These are phyloP conservation scores for Heterodera carotae DNA, from an alignment of 1,140 invertebrate genomes.

Conservation along the genomic window DNA sequence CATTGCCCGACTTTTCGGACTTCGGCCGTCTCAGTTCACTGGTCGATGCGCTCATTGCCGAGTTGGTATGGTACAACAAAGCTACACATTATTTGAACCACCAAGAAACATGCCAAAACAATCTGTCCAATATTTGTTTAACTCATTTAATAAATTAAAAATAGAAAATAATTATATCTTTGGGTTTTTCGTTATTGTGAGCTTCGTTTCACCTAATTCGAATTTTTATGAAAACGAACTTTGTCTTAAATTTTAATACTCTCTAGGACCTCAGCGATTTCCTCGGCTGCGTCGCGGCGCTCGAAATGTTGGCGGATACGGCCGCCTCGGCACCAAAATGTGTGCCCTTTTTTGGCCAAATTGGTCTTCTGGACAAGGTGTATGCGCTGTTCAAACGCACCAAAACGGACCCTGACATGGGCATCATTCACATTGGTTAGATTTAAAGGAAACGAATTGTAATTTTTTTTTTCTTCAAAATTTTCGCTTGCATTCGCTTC, in stretches of 20 bases:
- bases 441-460: neutral
- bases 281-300: constrained; percentile 22
- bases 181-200: no score
- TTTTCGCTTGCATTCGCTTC: constrained; percentile 27
- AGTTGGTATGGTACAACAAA: neutral
- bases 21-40: neutral
- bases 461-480: neutral
- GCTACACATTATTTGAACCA: no score
- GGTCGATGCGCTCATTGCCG: constrained; percentile 8
- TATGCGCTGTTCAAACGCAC: constrained; percentile 17
- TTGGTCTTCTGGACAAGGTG: constrained; percentile 25
- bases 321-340: constrained; percentile 4
- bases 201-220: no score
- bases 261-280: constrained; percentile 11
- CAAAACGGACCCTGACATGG: constrained; percentile 21
- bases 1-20: constrained; percentile 23
- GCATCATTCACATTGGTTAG: constrained; percentile 20
- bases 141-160: no score
- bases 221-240: no score
- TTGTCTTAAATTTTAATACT: no score
- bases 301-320: constrained; percentile 29
- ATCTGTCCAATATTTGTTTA: no score
- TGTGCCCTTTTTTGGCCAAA: constrained; percentile 22
- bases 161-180: no score
- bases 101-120: no score